These are phyloP conservation scores for Catotricha subobsoleta DNA, from an alignment of 2,888 invertebrate species.

Conservation along the genomic window DNA sequence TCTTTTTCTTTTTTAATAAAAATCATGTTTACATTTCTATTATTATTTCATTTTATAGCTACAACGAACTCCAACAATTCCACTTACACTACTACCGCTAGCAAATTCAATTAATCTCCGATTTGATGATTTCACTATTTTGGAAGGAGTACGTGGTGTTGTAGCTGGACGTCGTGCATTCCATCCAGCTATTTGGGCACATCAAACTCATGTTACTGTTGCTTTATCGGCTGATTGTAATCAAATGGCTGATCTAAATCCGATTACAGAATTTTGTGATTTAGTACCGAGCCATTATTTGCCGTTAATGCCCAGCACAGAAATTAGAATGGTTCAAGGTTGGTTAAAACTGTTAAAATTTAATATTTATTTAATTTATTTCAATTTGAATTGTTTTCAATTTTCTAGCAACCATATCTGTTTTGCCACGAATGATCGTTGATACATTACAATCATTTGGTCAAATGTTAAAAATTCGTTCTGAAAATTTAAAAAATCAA, in stretches of 20 bases:
- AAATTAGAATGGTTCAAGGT: constrained; percentile 52
- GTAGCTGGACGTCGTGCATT: constrained; percentile 53
- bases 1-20: too few species aligned
- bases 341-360: background rate
- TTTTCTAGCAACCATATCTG: constrained; percentile 54
- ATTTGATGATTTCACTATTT: constrained; percentile 51
- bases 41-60: constrained; percentile 27
- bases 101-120: constrained; percentile 54
- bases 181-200: constrained; percentile 56
- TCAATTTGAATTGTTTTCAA: constrained; percentile 7
- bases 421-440: constrained; percentile 54
- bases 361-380: background rate
- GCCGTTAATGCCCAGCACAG: constrained; percentile 34
- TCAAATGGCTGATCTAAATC: constrained; percentile 45
- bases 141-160: constrained; percentile 35
- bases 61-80: constrained; percentile 51
- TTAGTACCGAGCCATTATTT: constrained; percentile 51
- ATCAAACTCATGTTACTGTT: constrained; percentile 46
- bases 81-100: constrained; percentile 47
- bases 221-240: constrained; percentile 41
- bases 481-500: constrained; percentile 24
- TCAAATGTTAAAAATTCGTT: constrained; percentile 34
- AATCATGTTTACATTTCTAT: too few species aligned
- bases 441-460: constrained; percentile 57
- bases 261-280: constrained; percentile 67